Evolutionary conservation across 2,113 vertebrate species (phyloP).

Genomic region (Reinhardtius hippoglossoides): DNA sequence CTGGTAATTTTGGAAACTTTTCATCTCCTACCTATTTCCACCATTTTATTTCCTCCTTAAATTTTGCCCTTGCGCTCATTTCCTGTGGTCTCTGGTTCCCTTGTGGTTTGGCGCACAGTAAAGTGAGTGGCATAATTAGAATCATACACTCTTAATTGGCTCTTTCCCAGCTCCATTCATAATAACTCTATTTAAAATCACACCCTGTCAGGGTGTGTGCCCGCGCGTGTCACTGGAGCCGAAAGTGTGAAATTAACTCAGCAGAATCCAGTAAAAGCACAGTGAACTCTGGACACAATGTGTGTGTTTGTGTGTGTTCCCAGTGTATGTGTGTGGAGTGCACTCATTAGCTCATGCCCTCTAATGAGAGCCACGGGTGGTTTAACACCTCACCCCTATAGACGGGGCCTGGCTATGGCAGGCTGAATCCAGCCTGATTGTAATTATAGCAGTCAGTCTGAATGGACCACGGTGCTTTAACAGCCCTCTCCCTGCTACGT

Average conservation of each 20-base stretch:
- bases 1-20: slow-evolving; percentile 23
- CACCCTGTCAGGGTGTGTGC: slow-evolving; percentile 43
- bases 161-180: slow-evolving; percentile 70
- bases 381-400: slow-evolving; percentile 71
- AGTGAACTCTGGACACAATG: slow-evolving; percentile 48
- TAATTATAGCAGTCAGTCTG: slow-evolving; percentile 73
- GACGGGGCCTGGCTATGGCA: slow-evolving; percentile 59
- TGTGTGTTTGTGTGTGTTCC: slow-evolving; percentile 42
- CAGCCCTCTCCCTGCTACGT: slow-evolving; percentile 40
- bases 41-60: slow-evolving; percentile 42
- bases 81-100: slow-evolving; percentile 47
- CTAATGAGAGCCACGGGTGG: slow-evolving; percentile 77
- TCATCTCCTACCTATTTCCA: slow-evolving; percentile 27
- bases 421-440: slow-evolving; percentile 67
- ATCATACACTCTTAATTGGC: slow-evolving; percentile 78
- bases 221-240: slow-evolving; percentile 55
- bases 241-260: slow-evolving; percentile 75
- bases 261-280: slow-evolving; percentile 69
- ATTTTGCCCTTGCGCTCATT: slow-evolving; percentile 39
- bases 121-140: slow-evolving; percentile 76
- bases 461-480: slow-evolving; percentile 54
- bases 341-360: slow-evolving; percentile 73
- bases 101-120: slow-evolving; percentile 42
- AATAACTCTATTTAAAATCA: slow-evolving; percentile 72
- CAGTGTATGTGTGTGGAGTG: slow-evolving; percentile 36